Base-by-base conservation (phyloP, 2,113 vertebrate species). In the Eleginops maclovinus region DNA sequence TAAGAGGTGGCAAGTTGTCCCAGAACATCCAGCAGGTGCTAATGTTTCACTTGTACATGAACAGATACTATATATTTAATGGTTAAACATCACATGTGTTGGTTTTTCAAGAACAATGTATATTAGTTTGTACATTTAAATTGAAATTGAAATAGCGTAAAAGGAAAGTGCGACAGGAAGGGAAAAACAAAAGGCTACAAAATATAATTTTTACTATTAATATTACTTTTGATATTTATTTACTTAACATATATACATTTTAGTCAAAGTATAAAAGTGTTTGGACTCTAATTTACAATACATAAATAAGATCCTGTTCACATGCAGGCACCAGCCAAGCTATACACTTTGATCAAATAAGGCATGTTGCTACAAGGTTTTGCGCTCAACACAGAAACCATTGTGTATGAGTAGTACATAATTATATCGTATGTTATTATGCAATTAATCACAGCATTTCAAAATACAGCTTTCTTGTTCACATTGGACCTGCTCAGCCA, bases 281-380 rank as follows among this genome's bases (percentile, higher is more conserved):
- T 36, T 5, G 31, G n/a, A n/a, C n/a, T n/a, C n/a, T n/a, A n/a
- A n/a, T n/a, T n/a, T n/a, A n/a, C n/a, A n/a, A n/a, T n/a, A n/a
- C n/a, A n/a, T n/a, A n/a, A n/a, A n/a, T 0, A 13, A 17, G 8
- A 14, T 44, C 22, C 31, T 59, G 61, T 24, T 75, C 21, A 16
- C 44, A 28, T 21, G 21, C 22, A 4, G 10, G 36, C 31, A 53
- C 44, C 41, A 22, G 13, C 9, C 19, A 56, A 36, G 19, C 28
- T 56, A 12, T 13, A 12, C 14, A 41, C 24, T 43, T 16, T 28
- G 49, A 36, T 64, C 43, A 51, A 4, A 2, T 17, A 8, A 31
- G 11, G 56, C 54, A 15, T 44, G 69, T 65, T 64, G 15, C 24
- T 31, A 22, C 77, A 79, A 22, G 61, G 14, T 19, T 16, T 28